phyloP scores from a whole-genome alignment of 2,797 vertebrate genomes.

The Threskiornis aethiopicus region DNA sequence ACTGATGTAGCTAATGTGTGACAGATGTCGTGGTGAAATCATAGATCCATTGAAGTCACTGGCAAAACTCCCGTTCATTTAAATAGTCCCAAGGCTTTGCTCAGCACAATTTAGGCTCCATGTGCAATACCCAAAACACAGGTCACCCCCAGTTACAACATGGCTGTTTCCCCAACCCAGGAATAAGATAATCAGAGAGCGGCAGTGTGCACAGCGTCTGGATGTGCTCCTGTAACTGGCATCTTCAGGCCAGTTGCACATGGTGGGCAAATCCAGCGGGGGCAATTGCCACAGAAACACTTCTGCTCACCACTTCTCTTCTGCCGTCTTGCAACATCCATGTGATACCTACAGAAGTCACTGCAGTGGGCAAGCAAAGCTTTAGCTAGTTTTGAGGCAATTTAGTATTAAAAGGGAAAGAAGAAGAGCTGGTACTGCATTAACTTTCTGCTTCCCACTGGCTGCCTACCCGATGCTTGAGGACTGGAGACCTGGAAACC shows the following conservation, averaged over 20 bases:
- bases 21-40: constrained; percentile 50
- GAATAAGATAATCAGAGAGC: background rate
- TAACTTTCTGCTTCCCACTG: background rate
- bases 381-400: background rate
- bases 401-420: background rate
- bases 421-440: background rate
- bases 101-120: background rate
- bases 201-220: too few species aligned
- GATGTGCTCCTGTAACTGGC: background rate
- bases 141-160: background rate
- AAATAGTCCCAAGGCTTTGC: background rate
- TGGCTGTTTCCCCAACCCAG: background rate
- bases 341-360: background rate
- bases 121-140: background rate
- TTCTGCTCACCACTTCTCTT: background rate
- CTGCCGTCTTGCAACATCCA: background rate
- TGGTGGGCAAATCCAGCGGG: background rate
- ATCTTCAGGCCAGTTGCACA: background rate
- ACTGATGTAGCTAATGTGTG: background rate
- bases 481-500: background rate
- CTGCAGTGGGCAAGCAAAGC: background rate
- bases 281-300: background rate
- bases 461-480: background rate
- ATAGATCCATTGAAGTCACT: constrained; percentile 19
- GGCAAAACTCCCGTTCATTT: constrained; percentile 1